A percentile compares a stretch with the other conserved stretches of the same genome.
Conservation (phyloP, 1,140 invertebrate species). For the Metaphire vulgaris region DNA sequence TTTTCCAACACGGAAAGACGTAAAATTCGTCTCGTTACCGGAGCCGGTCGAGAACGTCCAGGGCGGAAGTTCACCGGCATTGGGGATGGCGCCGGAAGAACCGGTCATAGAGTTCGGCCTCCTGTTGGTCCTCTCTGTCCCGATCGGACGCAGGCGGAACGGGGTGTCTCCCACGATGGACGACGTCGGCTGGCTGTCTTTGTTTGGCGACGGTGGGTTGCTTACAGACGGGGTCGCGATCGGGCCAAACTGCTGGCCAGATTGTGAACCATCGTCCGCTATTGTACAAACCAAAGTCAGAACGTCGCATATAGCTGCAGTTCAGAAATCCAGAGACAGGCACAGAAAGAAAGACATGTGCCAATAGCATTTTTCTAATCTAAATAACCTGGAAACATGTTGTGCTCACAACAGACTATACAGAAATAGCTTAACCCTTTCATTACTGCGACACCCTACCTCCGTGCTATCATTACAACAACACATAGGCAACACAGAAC, state of each 20-base stretch:
- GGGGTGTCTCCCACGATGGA: not conserved
- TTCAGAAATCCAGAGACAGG: too few relatives aligned
- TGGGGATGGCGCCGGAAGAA: not conserved
- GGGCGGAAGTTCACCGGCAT: not conserved
- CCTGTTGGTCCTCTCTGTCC: not conserved
- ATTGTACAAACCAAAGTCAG: too few relatives aligned
- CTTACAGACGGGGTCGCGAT: not conserved
- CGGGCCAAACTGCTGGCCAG: not conserved
- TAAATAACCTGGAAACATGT: too few relatives aligned
- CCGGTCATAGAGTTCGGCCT: not conserved
- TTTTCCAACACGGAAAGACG: too few relatives aligned
- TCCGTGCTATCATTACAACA: too few relatives aligned
- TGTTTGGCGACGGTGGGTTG: not conserved
- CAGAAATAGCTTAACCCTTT: too few relatives aligned
- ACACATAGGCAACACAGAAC: too few relatives aligned
- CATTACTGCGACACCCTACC: too few relatives aligned
- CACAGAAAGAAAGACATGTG: not conserved
- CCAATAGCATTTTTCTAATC: not conserved
- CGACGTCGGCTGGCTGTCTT: not conserved
- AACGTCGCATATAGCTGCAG: too few relatives aligned
- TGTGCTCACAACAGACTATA: too few relatives aligned
- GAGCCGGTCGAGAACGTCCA: not conserved
- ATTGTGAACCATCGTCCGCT: not conserved
- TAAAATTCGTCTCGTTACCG: too few relatives aligned
- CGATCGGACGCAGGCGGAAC: not conserved